These are phyloP conservation scores for Salminus brasiliensis DNA, from an alignment of 2,113 vertebrate species.

Conservation along the genomic window DNA sequence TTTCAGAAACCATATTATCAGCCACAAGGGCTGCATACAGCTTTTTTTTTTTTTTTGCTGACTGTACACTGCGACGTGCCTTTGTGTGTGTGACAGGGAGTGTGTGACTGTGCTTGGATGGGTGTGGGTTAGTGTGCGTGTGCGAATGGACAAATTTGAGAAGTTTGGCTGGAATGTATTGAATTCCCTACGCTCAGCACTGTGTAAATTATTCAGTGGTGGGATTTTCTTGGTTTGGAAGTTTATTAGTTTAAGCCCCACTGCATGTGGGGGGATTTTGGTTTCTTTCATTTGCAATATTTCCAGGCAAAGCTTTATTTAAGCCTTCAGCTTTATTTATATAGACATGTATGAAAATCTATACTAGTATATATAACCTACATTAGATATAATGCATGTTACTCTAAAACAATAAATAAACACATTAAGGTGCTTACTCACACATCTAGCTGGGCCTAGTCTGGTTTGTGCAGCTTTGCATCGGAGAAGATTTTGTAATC, in stretches of 20 bases:
- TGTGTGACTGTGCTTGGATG: slow-evolving; percentile 33
- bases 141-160: slow-evolving; percentile 40
- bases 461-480: too few relatives aligned
- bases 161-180: slow-evolving; percentile 54
- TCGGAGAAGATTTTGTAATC: too few relatives aligned
- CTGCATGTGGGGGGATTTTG: slow-evolving; percentile 2
- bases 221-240: slow-evolving; percentile 39
- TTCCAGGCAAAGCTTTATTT: neutral
- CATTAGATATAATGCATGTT: too few relatives aligned
- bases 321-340: neutral
- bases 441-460: too few relatives aligned
- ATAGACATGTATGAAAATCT: neutral
- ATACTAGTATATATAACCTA: neutral
- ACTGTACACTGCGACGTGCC: slow-evolving; percentile 22
- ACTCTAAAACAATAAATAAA: neutral
- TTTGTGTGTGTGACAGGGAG: slow-evolving; percentile 16
- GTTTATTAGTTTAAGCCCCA: slow-evolving; percentile 43
- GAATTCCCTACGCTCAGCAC: slow-evolving; percentile 57
- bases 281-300: neutral
- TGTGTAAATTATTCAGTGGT: slow-evolving; percentile 58
- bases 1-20: slow-evolving; percentile 44
- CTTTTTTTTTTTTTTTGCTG: slow-evolving; percentile 33
- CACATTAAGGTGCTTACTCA: too few relatives aligned
- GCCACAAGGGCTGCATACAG: slow-evolving; percentile 20
- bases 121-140: slow-evolving; percentile 3